Conservation (phyloP, 2,113 vertebrate species). For the Cyprinus carpio region DNA sequence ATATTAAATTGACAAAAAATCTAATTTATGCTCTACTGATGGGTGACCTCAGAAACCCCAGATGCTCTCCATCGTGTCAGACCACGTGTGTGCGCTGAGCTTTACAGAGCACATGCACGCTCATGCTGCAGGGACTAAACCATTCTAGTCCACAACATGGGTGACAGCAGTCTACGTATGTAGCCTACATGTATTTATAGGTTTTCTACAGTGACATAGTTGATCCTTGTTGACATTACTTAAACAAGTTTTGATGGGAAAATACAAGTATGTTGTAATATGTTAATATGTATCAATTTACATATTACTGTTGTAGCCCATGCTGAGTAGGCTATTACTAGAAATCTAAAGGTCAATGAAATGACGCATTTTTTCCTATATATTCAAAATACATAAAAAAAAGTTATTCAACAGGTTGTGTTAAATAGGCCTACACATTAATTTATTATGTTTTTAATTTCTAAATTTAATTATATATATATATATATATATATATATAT, state of each 20-base stretch:
- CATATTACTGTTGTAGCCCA: not conserved
- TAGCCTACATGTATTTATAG: not conserved
- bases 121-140: slow-evolving; percentile 25
- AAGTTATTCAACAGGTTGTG: too few species aligned
- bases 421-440: too few species aligned
- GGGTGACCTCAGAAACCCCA: not conserved
- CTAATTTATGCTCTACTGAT: too few species aligned
- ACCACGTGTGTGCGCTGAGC: slow-evolving; percentile 15
- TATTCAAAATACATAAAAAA: too few species aligned
- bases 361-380: too few species aligned
- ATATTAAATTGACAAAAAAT: not conserved
- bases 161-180: not conserved
- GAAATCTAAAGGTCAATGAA: too few species aligned
- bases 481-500: too few species aligned
- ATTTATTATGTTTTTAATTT: not conserved
- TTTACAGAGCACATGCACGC: slow-evolving; percentile 6
- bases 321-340: too few species aligned
- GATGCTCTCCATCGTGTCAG: not conserved
- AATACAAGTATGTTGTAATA: not conserved
- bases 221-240: not conserved
- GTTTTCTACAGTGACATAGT: not conserved
- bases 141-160: not conserved
- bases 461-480: too few species aligned
- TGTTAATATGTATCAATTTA: not conserved
- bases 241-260: not conserved